Conservation (phyloP, 2,797 vertebrate genomes). For the Cetoscarus ocellatus region DNA sequence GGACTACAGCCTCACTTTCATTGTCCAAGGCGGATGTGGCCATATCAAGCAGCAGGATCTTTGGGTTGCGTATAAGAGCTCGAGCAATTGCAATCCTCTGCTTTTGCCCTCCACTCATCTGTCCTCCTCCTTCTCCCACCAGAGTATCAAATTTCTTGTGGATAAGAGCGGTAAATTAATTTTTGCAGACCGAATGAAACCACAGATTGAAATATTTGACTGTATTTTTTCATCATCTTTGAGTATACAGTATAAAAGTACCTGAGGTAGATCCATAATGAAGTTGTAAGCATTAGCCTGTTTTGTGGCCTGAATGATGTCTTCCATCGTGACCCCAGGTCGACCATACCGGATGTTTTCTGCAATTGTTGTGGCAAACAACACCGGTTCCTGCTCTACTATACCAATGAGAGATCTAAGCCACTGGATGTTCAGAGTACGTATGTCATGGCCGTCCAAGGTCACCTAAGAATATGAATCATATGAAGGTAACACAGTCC, state of each 20-base stretch:
- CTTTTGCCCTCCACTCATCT: conserved; percentile 90
- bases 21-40: conserved; percentile 88
- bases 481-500: background rate
- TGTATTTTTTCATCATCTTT: background rate
- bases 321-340: conserved; percentile 79
- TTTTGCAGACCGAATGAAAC: background rate
- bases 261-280: conserved; percentile 86
- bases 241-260: conserved; percentile 33
- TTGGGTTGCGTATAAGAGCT: conserved; percentile 86
- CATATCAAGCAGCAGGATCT: conserved; percentile 87
- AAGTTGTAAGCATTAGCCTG: conserved; percentile 87
- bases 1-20: conserved; percentile 85
- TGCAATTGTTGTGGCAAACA: conserved; percentile 85
- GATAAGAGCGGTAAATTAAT: background rate
- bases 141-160: conserved; percentile 85
- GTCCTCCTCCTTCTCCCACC: conserved; percentile 87
- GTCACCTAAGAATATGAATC: conserved; percentile 73
- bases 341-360: conserved; percentile 85
- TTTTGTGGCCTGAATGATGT: conserved; percentile 82
- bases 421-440: conserved; percentile 85
- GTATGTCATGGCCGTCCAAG: conserved; percentile 86
- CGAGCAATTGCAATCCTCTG: conserved; percentile 87
- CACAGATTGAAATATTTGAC: background rate
- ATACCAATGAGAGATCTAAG: conserved; percentile 85
- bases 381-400: conserved; percentile 86